These are phyloP conservation scores for Pantherophis vulpinus DNA, from an alignment of 2,797 vertebrate genomes.

Conservation along the genomic window DNA sequence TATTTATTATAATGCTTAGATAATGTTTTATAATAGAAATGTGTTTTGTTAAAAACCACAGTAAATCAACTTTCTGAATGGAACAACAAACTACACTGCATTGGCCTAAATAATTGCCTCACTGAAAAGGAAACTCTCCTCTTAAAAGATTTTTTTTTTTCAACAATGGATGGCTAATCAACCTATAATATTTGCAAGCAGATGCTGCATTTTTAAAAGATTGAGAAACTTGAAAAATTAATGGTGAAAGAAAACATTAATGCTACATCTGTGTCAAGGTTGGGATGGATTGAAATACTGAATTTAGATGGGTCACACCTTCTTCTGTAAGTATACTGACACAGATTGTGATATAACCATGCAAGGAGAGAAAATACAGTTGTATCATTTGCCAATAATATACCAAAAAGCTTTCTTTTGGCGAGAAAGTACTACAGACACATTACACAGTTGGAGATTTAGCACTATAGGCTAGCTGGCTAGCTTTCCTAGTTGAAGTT, in stretches of 20 bases:
- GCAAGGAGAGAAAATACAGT: neutral
- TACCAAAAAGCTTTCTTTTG: neutral
- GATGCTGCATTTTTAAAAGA: constrained; percentile 19
- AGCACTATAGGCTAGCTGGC: neutral
- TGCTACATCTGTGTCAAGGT: constrained; percentile 28
- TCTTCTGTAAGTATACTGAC: neutral
- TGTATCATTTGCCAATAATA: neutral
- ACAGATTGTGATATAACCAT: neutral
- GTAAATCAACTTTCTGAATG: constrained; percentile 42
- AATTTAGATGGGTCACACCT: neutral
- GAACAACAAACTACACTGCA: constrained; percentile 40
- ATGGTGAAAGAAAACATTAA: constrained; percentile 19
- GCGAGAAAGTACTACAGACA: constrained; percentile 1
- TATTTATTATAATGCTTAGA: constrained; percentile 32
- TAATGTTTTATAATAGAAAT: constrained; percentile 50
- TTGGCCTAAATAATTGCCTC: constrained; percentile 32
- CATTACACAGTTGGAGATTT: neutral
- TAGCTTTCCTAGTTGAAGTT: neutral
- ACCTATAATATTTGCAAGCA: constrained; percentile 29
- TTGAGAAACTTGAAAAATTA: constrained; percentile 15
- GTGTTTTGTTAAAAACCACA: constrained; percentile 35
- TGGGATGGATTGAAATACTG: neutral
- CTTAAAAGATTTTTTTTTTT: neutral
- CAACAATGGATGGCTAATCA: constrained; percentile 15
- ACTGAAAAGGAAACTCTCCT: constrained; percentile 18